Percentiles rank a stretch among this genome's conserved stretches.
Evolutionary conservation across 2,797 vertebrate genomes (phyloP).

Genomic region (Myotis planiceps): DNA sequence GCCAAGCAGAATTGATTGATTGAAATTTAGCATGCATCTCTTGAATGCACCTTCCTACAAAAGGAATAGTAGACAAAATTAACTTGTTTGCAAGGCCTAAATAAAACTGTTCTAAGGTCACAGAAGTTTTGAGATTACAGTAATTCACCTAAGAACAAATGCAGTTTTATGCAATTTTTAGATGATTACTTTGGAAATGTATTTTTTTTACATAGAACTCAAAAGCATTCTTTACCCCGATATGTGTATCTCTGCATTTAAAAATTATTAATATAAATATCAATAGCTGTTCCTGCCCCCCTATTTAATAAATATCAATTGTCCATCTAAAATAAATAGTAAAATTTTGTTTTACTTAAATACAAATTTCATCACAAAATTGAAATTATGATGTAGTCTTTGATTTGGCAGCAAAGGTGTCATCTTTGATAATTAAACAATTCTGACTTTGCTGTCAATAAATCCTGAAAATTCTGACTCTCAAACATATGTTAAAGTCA

Average conservation of each 20-base stretch:
- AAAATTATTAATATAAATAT: neutral
- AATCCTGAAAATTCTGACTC: neutral
- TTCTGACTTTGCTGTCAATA: neutral
- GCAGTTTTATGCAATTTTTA: neutral
- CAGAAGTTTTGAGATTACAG: neutral
- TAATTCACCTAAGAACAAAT: neutral
- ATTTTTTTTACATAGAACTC: neutral
- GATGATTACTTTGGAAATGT: neutral
- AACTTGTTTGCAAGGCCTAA: neutral
- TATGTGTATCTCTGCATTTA: neutral
- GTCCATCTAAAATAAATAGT: neutral
- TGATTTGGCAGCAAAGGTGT: neutral
- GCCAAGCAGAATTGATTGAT: neutral
- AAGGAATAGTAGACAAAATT: neutral
- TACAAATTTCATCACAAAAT: neutral
- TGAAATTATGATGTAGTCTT: neutral
- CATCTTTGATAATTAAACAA: neutral
- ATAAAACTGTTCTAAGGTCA: neutral
- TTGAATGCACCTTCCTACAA: neutral
- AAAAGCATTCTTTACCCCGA: neutral
- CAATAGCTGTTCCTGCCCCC: neutral
- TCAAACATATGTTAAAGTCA: neutral
- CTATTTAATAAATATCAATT: neutral
- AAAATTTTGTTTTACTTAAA: neutral
- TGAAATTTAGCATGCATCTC: slow-evolving; percentile 7